A percentile compares a stretch with the other conserved stretches of the same genome.
These are phyloP conservation scores for sheep (Ovis aries) DNA, from an alignment of 2,113 vertebrate species.

Conservation along the genomic window ARS-UI_Ramb_v3.0 NC_056073.1:49277501-49278000, in stretches of 20 bases:
- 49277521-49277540: neutral
- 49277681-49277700: neutral
- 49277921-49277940: neutral
- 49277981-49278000: neutral
- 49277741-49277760: neutral
- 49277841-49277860: neutral
- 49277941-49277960: neutral
- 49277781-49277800: neutral
- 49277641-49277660: neutral
- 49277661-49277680: neutral
- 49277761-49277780: neutral
- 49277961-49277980: neutral
- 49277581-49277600: neutral
- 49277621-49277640: neutral
- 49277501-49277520: rapidly evolving
- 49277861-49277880: neutral
- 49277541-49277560: neutral
- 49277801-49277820: neutral
- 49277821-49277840: neutral
- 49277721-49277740: neutral
- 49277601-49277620: neutral
- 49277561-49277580: neutral
- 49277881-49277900: neutral
- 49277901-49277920: neutral
- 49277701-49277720: neutral